Percentiles rank a stretch among this genome's conserved stretches.
phyloP scores from a whole-genome alignment of 2,113 vertebrate genomes.

The Gracilinanus agilis region DNA sequence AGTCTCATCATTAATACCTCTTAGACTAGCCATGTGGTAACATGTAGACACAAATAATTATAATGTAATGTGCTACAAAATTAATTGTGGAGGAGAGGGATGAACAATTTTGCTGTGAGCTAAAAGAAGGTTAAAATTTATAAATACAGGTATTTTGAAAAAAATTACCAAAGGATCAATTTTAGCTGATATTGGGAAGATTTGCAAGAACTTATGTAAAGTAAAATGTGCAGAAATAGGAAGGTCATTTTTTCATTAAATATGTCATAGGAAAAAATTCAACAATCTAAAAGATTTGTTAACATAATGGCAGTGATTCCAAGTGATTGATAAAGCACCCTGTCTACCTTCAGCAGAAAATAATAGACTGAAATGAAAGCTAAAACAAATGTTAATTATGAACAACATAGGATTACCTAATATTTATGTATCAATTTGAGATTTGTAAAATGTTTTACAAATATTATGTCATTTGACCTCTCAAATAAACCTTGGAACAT shows the following conservation, averaged over 20 bases:
- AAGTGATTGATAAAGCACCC: not conserved
- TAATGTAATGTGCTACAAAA: not conserved
- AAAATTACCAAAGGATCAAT: not conserved
- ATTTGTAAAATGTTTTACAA: no score
- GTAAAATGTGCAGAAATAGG: not conserved
- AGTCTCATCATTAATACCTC: not conserved
- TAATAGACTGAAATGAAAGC: conserved; percentile 12
- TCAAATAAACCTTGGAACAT: no score
- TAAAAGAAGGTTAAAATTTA: not conserved
- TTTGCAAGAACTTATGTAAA: not conserved
- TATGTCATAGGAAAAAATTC: no score
- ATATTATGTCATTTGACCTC: no score
- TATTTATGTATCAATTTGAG: no score
- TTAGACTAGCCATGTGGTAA: not conserved
- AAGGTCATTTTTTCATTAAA: no score
- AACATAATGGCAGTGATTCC: not conserved
- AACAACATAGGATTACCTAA: no score
- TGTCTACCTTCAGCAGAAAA: not conserved
- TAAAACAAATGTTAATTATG: conserved; percentile 9
- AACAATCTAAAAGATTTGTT: not conserved
- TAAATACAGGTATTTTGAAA: not conserved
- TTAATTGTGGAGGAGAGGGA: not conserved
- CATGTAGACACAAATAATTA: not conserved
- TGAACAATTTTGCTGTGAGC: not conserved
- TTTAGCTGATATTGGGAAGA: not conserved